A percentile compares a stretch with the other conserved stretches of the same genome.
Evolutionary conservation across 2,888 invertebrate genomes (phyloP).

Genomic region (Cylindroiulus punctatus): DNA sequence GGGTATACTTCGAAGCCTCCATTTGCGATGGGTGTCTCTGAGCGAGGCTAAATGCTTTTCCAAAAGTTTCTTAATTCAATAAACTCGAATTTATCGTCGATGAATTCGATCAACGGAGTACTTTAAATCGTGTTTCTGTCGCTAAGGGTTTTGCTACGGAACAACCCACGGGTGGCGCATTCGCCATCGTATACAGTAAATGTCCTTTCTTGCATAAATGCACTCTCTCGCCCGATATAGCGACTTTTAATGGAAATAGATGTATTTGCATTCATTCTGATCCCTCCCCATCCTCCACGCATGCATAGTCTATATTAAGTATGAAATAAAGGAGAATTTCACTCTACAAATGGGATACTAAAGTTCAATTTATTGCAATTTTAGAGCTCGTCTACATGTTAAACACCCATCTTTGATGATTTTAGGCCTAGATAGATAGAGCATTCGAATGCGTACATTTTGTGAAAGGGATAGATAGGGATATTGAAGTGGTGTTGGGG

Average conservation of each 20-base stretch:
- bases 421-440: slow-evolving; percentile 14
- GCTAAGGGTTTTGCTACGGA: slow-evolving; percentile 26
- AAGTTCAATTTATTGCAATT: slow-evolving; percentile 32
- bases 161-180: slow-evolving; percentile 25
- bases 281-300: background rate
- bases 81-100: slow-evolving; percentile 55
- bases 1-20: background rate
- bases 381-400: slow-evolving; percentile 32
- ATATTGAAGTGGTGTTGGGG: background rate
- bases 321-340: slow-evolving; percentile 32
- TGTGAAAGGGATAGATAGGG: slow-evolving; percentile 30
- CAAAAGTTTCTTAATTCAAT: slow-evolving; percentile 53
- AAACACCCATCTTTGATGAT: slow-evolving; percentile 32
- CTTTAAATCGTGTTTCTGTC: slow-evolving; percentile 50
- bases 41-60: slow-evolving; percentile 49
- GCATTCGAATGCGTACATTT: background rate
- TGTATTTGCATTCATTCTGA: background rate
- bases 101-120: slow-evolving; percentile 53
- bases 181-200: background rate
- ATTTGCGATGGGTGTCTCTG: slow-evolving; percentile 25
- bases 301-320: slow-evolving; percentile 32
- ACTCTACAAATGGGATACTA: slow-evolving; percentile 32
- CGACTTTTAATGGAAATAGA: background rate
- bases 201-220: background rate
- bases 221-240: background rate